A percentile compares a stretch with the other conserved stretches of the same genome.
Conservation (phyloP, 2,113 vertebrate species). For the Tautogolabrus adspersus region DNA sequence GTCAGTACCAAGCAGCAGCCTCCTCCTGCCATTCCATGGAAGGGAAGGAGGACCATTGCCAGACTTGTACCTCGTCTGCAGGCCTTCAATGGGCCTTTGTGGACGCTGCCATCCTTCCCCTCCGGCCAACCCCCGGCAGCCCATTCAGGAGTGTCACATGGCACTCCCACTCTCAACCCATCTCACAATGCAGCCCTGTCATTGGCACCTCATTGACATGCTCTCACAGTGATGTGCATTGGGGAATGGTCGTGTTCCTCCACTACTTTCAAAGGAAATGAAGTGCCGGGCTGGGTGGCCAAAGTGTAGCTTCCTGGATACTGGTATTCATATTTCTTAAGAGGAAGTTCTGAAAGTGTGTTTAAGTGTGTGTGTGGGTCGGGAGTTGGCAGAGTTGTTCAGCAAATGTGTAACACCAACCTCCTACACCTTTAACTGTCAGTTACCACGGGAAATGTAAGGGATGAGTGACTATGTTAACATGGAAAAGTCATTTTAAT, state of each 20-base stretch:
- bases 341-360: conserved; percentile 61
- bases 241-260: conserved; percentile 69
- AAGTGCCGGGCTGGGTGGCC: conserved; percentile 73
- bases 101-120: conserved; percentile 75
- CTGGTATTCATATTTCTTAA: conserved; percentile 70
- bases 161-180: conserved; percentile 71
- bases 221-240: conserved; percentile 72
- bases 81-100: conserved; percentile 81
- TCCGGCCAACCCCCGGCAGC: conserved; percentile 65
- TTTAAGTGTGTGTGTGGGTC: conserved; percentile 26
- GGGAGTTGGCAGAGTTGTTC: conserved; percentile 26
- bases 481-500: neutral
- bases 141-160: conserved; percentile 82
- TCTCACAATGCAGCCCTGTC: conserved; percentile 84
- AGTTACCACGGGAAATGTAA: neutral
- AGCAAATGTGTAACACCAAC: conserved; percentile 32
- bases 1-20: conserved; percentile 76
- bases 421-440: conserved; percentile 29
- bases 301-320: conserved; percentile 81
- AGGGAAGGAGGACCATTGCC: conserved; percentile 75
- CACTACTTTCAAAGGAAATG: conserved; percentile 70
- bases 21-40: conserved; percentile 74
- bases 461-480: neutral
- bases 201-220: conserved; percentile 84
- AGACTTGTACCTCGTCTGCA: conserved; percentile 77